These are phyloP conservation scores for Ypsolopha scabrella DNA, from an alignment of 2,888 invertebrate genomes.

Conservation along the genomic window DNA sequence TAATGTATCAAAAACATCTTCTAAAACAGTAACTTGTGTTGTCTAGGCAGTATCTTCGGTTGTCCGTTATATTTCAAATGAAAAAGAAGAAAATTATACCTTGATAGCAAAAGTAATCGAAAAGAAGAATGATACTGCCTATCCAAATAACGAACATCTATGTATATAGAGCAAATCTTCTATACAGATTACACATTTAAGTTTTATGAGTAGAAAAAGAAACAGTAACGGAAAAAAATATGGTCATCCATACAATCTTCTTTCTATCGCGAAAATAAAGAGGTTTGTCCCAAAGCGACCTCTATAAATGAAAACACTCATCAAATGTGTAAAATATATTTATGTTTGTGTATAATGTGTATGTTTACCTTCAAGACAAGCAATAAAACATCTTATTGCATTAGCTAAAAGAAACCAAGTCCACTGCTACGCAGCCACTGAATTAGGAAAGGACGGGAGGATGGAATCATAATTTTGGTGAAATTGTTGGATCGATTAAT, in stretches of 20 bases:
- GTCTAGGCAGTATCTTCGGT: constrained; percentile 57
- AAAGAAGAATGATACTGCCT: constrained; percentile 55
- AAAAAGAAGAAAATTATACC: constrained; percentile 9
- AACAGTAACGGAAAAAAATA: constrained; percentile 22
- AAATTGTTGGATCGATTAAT: no score
- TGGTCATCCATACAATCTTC: constrained; percentile 33
- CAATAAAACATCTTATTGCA: constrained; percentile 40
- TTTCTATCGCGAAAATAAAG: constrained; percentile 31
- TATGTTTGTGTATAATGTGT: constrained; percentile 23
- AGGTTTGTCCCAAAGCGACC: constrained; percentile 51
- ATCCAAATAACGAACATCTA: constrained; percentile 59
- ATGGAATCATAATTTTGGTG: background rate
- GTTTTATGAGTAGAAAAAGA: constrained; percentile 23
- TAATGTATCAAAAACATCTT: constrained; percentile 45
- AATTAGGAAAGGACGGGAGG: constrained; percentile 9
- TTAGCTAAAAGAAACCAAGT: constrained; percentile 66
- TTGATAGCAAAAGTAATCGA: constrained; percentile 12
- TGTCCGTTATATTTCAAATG: background rate
- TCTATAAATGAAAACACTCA: constrained; percentile 27
- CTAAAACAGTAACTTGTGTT: constrained; percentile 39
- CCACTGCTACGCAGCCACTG: constrained; percentile 66
- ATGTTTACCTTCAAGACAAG: constrained; percentile 63
- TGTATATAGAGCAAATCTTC: constrained; percentile 39
- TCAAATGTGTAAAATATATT: constrained; percentile 25
- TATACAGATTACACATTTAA: constrained; percentile 60